Evolutionary conservation across 2,888 invertebrate genomes (phyloP).

Genomic region (Drosophila formosana): DNA sequence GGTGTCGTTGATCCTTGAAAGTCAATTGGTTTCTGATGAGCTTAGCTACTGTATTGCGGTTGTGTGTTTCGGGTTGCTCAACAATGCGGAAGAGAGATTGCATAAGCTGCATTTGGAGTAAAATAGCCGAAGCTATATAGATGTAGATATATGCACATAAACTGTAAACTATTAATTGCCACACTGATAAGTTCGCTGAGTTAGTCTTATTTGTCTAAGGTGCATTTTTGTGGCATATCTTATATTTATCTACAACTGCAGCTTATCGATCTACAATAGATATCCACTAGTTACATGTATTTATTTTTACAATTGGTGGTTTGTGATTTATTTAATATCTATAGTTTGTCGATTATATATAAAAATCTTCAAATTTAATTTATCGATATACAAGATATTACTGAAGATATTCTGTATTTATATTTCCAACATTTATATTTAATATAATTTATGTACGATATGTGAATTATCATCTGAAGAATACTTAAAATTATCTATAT

Average conservation of each 20-base stretch:
- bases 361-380: too few relatives aligned
- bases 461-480: too few relatives aligned
- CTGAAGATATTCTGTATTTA: too few relatives aligned
- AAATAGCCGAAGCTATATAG: not conserved
- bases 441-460: too few relatives aligned
- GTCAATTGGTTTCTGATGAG: slow-evolving; percentile 79
- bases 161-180: slow-evolving; percentile 11
- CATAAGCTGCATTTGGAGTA: not conserved
- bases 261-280: slow-evolving; percentile 3
- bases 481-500: too few relatives aligned
- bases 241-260: slow-evolving; percentile 18
- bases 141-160: slow-evolving; percentile 1
- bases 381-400: too few relatives aligned
- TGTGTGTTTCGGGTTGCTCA: not conserved
- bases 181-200: slow-evolving; percentile 26
- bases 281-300: too few relatives aligned
- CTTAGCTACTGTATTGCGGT: slow-evolving; percentile 57
- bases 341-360: too few relatives aligned
- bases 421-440: too few relatives aligned
- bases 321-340: too few relatives aligned
- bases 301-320: too few relatives aligned
- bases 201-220: slow-evolving; percentile 32
- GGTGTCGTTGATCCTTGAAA: slow-evolving; percentile 66
- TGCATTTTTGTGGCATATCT: slow-evolving; percentile 8
- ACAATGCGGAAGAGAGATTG: not conserved